Evolutionary conservation across 1,140 invertebrate genomes (phyloP), one percentile per base, ranked within the genome.

Genomic region (Diploscapter pachys): DNA sequence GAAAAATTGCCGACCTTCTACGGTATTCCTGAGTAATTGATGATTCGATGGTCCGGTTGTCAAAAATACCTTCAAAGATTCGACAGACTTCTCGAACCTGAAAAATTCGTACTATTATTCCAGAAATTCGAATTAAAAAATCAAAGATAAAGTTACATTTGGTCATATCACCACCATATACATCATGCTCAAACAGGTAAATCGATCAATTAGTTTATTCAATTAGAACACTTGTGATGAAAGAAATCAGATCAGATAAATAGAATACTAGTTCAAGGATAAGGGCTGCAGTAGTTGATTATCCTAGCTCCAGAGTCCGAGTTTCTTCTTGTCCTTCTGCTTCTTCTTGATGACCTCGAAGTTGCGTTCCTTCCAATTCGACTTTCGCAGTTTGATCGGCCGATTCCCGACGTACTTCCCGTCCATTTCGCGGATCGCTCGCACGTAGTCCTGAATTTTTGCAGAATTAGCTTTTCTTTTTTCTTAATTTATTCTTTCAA

Each of bases 381-480:
- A 97, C 88, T 99, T 99, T 3, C 96, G 87, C 53, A 99, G 87
- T 86, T 99, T 99, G 71, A 99, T 99, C 2, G 96, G 96, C 50
- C 96, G 89, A 83, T 95, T 98, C 13, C 96, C 96, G 3, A 99
- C 96, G 86, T 99, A 99, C 82, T 89, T 90, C 4, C 89, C 89
- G 84, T 90, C 95, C 92, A 98, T 95, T 89, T 98, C 96, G 83
- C 96, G 94, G 92, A 98, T 98, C 6, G 97, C 97, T 83, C 92
- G 92, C 56, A 96, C 95, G 83, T 98, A 99, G 86, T 99, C 97
- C 57, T 92, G 91, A 62, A 80, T 31, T 31, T 31, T 31, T 31
- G 31, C 1, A 31, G 1, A 31, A 31, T 31, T 0, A 31, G 1
- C 31, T 31, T 31, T n/a, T n/a, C n/a, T n/a, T n/a, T n/a, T 31